phyloP scores from a whole-genome alignment of 2,113 vertebrate genomes.

The Paralichthys olivaceus region DNA sequence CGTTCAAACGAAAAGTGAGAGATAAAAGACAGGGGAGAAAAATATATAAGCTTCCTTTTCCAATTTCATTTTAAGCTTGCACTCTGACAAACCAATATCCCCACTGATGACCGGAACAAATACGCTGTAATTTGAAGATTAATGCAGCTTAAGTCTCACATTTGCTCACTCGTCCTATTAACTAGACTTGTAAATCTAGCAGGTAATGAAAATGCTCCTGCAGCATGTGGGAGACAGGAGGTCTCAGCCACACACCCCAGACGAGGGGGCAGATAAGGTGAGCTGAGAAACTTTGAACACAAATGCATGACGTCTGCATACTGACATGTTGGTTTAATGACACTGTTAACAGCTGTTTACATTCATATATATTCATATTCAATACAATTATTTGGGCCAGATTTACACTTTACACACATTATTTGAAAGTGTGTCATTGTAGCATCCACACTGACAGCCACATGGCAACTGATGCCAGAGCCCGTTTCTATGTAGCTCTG shows the following conservation, averaged over 20 bases:
- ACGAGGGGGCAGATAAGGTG: conserved; percentile 2
- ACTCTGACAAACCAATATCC: conserved; percentile 3
- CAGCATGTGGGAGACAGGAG: not conserved
- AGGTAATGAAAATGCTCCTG: conserved; percentile 36
- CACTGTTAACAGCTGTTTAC: not conserved
- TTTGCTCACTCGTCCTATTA: conserved; percentile 13
- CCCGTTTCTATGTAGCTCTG: too few species aligned
- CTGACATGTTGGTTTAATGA: not conserved
- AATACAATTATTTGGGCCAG: too few species aligned
- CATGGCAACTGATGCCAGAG: too few species aligned
- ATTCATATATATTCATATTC: too few species aligned
- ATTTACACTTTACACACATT: too few species aligned
- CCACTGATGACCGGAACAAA: conserved; percentile 11
- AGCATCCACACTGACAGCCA: not conserved
- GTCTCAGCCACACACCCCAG: not conserved
- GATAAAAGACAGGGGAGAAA: not conserved
- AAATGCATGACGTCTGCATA: not conserved
- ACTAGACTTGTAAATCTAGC: conserved; percentile 26
- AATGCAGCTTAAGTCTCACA: conserved; percentile 4
- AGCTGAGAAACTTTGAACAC: not conserved
- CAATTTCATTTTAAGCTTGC: not conserved
- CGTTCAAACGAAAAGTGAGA: not conserved
- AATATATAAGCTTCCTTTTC: not conserved
- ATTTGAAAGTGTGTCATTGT: too few species aligned
- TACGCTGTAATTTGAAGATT: conserved; percentile 32